Base-by-base conservation (phyloP, 2,888 invertebrate genomes). In the Nebria salina region DNA sequence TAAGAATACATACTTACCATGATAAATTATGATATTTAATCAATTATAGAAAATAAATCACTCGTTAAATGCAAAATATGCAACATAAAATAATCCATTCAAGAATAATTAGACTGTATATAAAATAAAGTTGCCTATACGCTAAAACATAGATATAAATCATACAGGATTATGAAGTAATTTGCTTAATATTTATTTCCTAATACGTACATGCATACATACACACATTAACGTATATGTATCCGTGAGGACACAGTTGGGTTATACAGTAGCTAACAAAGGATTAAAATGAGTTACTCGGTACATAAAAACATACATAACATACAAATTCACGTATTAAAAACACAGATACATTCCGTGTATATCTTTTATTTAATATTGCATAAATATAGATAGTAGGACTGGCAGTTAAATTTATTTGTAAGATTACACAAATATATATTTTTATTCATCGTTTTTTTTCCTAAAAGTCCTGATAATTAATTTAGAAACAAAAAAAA, bases 211-310 rank as follows among this genome's bases (percentile, higher is more conserved):
- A 73, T 73, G 15, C 54, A 77, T 73, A 34, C 34, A 79, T 66
- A 42, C 43, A 41, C 74, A 79, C 72, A 75, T 65, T 75, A 72
- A 70, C 65, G 75, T 75, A 72, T 64, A 81, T 75, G 75, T 64
- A 75, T 80, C 54, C 54, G 75, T 70, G 20, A 15, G 74, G 41
- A 65, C 81, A 65, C 81, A 76, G 81, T 81, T 75, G 79, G 73
- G 74, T 7, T 73, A 73, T 72, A 78, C 73, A 78, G 25, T 54
- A 72, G 72, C 72, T 64, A 54, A 72, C 66, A 79, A 65, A 74
- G 76, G 75, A 81, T 81, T 81, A 76, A 81, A 81, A 81, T 81
- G 81, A 81, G 65, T 81, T 81, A 81, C 72, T 66, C 75, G 73
- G 41, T 64, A 41, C 43, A 43, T 26, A 75, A 64, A 75, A 54